A percentile compares a stretch with the other conserved stretches of the same genome.
Evolutionary conservation across 2,113 vertebrate genomes (phyloP).

Genomic region (Clarias macrocephalus): DNA sequence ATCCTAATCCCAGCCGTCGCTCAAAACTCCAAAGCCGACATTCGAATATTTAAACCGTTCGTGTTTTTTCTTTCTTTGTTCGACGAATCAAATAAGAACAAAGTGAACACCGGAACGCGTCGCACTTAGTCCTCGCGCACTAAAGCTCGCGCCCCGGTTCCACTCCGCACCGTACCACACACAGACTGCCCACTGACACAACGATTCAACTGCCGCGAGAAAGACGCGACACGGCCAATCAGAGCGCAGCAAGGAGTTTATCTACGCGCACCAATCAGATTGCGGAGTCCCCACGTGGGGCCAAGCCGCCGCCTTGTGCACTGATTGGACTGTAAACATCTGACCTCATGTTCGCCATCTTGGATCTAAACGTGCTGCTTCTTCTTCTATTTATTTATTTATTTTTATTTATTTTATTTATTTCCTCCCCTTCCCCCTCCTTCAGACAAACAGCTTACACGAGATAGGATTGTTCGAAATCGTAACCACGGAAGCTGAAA

Average conservation of each 20-base stretch:
- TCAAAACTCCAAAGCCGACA: neutral
- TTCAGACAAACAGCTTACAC: conserved; percentile 71
- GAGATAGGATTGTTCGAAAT: conserved; percentile 68
- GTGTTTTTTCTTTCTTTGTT: neutral
- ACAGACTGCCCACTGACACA: conserved; percentile 81
- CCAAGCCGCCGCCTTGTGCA: neutral
- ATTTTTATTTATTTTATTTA: neutral
- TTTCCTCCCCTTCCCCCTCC: neutral
- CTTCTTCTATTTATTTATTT: conserved; percentile 32
- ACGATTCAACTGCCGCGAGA: conserved; percentile 81
- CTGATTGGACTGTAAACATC: conserved; percentile 68
- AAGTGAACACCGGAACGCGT: conserved; percentile 53
- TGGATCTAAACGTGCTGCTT: conserved; percentile 78
- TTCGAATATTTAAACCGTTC: neutral
- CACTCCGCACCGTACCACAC: conserved; percentile 79
- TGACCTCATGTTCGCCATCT: conserved; percentile 85
- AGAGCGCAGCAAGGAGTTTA: conserved; percentile 64
- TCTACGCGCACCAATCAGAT: conserved; percentile 66
- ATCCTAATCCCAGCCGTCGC: neutral
- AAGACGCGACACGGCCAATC: conserved; percentile 73
- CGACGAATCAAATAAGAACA: neutral
- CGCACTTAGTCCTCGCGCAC: conserved; percentile 51
- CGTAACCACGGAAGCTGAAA: conserved; percentile 49
- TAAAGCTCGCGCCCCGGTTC: conserved; percentile 58
- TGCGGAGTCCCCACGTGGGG: conserved; percentile 79